Evolutionary conservation across 2,113 vertebrate genomes (phyloP).

Genomic region (Bubo bubo): DNA sequence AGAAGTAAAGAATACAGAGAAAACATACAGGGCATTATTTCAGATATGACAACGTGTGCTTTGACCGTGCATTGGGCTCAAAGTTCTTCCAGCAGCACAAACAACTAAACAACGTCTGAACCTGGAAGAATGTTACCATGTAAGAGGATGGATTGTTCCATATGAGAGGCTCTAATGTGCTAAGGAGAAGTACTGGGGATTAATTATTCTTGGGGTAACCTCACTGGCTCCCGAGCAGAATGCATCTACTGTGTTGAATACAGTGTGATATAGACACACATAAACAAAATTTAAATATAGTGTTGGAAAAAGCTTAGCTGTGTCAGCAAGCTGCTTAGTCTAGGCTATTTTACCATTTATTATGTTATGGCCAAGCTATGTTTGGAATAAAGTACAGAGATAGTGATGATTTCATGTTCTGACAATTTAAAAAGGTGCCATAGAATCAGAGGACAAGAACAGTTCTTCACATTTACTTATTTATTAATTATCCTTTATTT

Average conservation of each 20-base stretch:
- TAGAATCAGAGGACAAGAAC: neutral
- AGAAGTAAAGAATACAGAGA: neutral
- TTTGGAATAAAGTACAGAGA: neutral
- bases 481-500: neutral
- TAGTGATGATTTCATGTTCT: neutral
- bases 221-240: neutral
- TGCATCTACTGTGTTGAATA: neutral
- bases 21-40: neutral
- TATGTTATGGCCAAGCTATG: neutral
- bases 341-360: neutral
- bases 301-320: neutral
- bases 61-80: neutral
- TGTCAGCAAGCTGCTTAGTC: neutral
- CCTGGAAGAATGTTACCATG: neutral
- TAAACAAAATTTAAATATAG: neutral
- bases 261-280: neutral
- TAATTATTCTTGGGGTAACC: neutral
- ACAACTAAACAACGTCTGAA: neutral
- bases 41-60: neutral
- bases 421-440: neutral
- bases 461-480: neutral
- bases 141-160: neutral
- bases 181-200: neutral
- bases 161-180: too few species aligned
- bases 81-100: neutral